These are phyloP conservation scores for Columba guinea DNA, from an alignment of 2,797 vertebrate species.

Conservation along the genomic window DNA sequence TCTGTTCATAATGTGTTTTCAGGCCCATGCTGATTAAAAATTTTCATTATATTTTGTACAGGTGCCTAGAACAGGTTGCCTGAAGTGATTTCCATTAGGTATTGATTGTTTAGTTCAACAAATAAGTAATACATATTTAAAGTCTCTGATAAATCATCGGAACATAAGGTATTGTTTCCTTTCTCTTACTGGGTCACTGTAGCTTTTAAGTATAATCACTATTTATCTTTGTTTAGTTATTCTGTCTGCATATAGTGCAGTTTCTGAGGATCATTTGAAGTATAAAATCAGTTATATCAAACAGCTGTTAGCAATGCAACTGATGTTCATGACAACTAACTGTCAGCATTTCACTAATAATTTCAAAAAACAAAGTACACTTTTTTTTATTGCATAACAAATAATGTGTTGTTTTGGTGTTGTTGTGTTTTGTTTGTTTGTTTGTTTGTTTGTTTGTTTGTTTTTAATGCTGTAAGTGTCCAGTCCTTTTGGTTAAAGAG, in stretches of 20 bases:
- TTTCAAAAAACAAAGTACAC: not conserved
- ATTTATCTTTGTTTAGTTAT: not conserved
- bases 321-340: not conserved
- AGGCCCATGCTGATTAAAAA: not conserved
- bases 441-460: not conserved
- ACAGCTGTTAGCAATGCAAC: not conserved
- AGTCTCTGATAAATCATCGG: not conserved
- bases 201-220: not conserved
- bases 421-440: too few species aligned
- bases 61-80: not conserved
- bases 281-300: not conserved
- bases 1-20: not conserved
- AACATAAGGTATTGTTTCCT: not conserved
- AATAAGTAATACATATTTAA: not conserved
- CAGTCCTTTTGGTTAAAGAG: not conserved
- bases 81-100: not conserved
- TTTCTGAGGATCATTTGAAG: not conserved
- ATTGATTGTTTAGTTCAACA: not conserved
- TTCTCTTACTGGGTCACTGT: not conserved
- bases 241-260: not conserved
- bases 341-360: not conserved
- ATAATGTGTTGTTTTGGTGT: not conserved
- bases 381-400: not conserved
- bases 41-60: not conserved
- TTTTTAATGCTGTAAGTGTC: not conserved